Conservation (phyloP, 2,113 vertebrate species). For the Bucco capensis region DNA sequence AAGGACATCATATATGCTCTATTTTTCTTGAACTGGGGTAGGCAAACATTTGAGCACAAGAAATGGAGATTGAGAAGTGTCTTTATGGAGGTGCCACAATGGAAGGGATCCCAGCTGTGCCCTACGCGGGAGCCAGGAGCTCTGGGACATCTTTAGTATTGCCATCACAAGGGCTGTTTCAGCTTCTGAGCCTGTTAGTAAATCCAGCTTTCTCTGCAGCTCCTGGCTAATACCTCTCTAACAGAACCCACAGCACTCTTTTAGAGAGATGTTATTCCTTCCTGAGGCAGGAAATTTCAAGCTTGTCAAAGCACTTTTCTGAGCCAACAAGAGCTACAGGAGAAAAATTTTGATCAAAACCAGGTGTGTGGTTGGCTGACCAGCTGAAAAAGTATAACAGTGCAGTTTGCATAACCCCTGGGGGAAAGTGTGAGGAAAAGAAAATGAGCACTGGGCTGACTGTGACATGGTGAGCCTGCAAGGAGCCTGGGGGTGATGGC, state of each 20-base stretch:
- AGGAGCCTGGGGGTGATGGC: background rate
- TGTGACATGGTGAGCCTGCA: background rate
- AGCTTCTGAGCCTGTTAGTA: background rate
- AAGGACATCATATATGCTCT: background rate
- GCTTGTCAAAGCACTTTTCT: constrained; percentile 2
- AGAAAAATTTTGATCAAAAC: constrained; percentile 38
- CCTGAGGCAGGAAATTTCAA: constrained; percentile 7
- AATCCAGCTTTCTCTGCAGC: background rate
- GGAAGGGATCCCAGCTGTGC: background rate
- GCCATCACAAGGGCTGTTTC: background rate
- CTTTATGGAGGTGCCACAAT: background rate
- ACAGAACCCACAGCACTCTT: background rate
- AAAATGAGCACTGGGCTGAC: background rate
- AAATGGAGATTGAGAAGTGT: background rate
- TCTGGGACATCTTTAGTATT: background rate
- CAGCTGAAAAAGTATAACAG: background rate
- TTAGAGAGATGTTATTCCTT: background rate
- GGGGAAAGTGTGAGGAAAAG: background rate
- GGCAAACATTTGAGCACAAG: background rate
- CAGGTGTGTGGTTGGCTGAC: background rate
- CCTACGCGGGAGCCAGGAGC: background rate
- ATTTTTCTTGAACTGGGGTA: background rate
- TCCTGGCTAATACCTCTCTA: background rate
- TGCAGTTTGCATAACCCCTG: background rate
- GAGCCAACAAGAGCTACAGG: constrained; percentile 15